Base-by-base conservation (phyloP, 2,888 invertebrate genomes). In the Ophion ventricosus region DNA sequence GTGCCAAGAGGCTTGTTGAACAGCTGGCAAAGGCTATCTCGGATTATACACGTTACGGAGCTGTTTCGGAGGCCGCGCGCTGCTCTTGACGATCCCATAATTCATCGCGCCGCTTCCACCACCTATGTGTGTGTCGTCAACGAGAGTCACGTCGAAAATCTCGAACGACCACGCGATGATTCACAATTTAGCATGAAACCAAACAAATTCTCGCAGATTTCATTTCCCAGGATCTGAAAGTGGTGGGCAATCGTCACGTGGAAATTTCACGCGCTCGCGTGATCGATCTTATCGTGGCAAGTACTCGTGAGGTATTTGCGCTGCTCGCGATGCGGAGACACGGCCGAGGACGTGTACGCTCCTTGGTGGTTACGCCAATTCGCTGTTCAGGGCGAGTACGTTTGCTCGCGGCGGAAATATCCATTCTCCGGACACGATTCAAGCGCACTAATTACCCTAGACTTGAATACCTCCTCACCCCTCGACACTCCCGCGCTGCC, bases 281-380 rank as follows among this genome's bases (percentile, higher is more conserved):
- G 73, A 56, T 66, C 75, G 40, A 66, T 35, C 17, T 17, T 14
- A 49, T 49, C 17, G 14, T 2, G 49, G 49, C 49, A 17, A 17
- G 49, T 14, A 11, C 49, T 49, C 49, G 49, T 17, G 49, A 49
- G 49, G 49, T 49, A 11, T 49, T 49, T 49, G 17, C 49, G 66
- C 66, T 76, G 20, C 23, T 35, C 35, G 35, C 49, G 66, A 76
- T 76, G 20, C 35, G 23, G 56, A 76, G 64, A 57, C 75, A 57
- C 57, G 57, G 23, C 35, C n/a, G 43, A 49, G 26, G 2, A 35
- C 54, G 23, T 8, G 25, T 17, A 54, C 35, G 54, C 23, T 75
- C 66, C 20, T 23, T 56, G 23, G 54, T 61, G 78, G 82, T 74
- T 82, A 78, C 82, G 82, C 82, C 82, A 82, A 79, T 82, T 82